Conservation (phyloP, 2,113 vertebrate species). For the Percina caprodes region DNA sequence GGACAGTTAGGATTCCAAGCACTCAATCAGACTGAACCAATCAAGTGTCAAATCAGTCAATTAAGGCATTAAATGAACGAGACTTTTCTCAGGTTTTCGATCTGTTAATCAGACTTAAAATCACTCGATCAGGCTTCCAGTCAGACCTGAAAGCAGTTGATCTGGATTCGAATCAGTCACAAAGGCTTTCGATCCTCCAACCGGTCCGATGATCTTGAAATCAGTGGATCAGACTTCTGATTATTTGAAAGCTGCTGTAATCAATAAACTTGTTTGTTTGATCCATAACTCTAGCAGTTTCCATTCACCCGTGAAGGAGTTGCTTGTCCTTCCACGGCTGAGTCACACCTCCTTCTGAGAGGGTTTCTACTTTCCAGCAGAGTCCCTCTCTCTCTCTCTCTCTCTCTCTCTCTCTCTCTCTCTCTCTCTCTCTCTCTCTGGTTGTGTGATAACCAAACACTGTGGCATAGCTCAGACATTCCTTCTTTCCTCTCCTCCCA, state of each 20-base stretch:
- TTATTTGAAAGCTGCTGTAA: neutral
- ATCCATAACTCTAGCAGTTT: neutral
- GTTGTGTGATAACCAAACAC: constrained; percentile 36
- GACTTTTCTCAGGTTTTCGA: neutral
- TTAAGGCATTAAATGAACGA: neutral
- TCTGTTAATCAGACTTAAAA: neutral
- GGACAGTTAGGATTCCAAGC: neutral
- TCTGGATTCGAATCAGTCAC: neutral
- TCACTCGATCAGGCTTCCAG: neutral
- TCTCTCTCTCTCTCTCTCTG: neutral
- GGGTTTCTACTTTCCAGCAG: constrained; percentile 53
- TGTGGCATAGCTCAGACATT: constrained; percentile 59
- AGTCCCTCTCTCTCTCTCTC: neutral
- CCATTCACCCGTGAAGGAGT: constrained; percentile 11
- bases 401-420: too few relatives aligned
- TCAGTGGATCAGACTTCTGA: neutral
- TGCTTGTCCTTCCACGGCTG: constrained; percentile 20
- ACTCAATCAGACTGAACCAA: neutral
- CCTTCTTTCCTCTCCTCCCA: constrained; percentile 62
- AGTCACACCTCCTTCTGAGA: constrained; percentile 61
- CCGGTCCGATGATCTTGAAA: neutral
- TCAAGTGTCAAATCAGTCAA: neutral
- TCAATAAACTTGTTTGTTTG: neutral
- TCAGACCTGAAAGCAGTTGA: neutral
- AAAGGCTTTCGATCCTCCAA: neutral